Evolutionary conservation across 2,113 vertebrate species (phyloP).

Genomic region (Panthera leo): DNA sequence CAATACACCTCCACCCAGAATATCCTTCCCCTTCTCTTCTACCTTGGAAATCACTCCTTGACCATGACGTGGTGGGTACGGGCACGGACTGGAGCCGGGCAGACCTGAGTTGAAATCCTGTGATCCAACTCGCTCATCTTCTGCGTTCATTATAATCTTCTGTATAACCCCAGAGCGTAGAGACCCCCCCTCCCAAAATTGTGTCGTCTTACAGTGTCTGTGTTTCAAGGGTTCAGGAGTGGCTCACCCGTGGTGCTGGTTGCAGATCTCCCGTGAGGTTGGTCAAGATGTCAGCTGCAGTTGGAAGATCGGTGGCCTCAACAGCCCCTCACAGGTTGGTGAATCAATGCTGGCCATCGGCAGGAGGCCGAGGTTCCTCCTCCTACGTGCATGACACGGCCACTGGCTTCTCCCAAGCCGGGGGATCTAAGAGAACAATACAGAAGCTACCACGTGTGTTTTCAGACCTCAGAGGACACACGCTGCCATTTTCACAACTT

Average conservation of each 20-base stretch:
- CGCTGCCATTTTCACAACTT: neutral
- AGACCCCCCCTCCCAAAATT: neutral
- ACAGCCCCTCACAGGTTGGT: too few species aligned
- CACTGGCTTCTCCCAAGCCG: neutral
- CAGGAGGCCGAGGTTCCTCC: neutral
- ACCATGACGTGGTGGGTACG: accelerated
- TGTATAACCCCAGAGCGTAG: neutral
- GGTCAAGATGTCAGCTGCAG: neutral
- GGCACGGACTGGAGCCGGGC: neutral
- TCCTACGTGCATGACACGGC: neutral
- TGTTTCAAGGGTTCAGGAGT: neutral
- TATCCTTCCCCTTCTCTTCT: neutral
- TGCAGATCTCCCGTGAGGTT: neutral
- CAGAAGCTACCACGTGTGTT: neutral
- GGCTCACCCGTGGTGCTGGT: too few species aligned
- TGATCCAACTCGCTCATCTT: neutral
- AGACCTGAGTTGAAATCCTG: too few species aligned
- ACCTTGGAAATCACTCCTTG: neutral
- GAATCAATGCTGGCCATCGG: accelerated
- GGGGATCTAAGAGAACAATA: neutral
- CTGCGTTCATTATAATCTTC: neutral
- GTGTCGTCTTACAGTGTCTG: neutral
- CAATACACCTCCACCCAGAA: accelerated
- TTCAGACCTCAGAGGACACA: accelerated
- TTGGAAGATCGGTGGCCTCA: neutral